These are phyloP conservation scores for Drosophila grimshawi DNA, from an alignment of 1,140 invertebrate genomes.

Conservation along the genomic window DNA sequence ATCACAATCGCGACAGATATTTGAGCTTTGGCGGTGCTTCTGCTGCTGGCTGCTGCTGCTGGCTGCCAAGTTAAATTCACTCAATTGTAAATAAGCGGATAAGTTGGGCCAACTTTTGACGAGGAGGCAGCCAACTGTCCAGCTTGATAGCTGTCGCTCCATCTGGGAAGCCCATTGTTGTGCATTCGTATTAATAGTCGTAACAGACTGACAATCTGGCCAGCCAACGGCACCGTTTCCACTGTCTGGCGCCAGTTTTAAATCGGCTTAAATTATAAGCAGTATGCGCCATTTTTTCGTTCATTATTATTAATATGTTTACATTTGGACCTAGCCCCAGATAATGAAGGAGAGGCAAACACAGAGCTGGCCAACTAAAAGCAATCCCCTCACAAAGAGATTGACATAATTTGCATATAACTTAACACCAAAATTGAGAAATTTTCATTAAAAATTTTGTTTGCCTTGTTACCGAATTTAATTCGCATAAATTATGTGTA, in stretches of 20 bases:
- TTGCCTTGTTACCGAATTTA: not conserved
- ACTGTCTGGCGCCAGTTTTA: constrained; percentile 50
- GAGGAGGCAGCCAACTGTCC: constrained; percentile 39
- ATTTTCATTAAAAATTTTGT: constrained; percentile 8
- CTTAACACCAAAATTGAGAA: constrained; percentile 16
- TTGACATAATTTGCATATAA: constrained; percentile 38
- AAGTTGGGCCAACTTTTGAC: constrained; percentile 38
- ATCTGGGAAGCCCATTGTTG: constrained; percentile 42
- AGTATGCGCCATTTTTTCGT: constrained; percentile 46
- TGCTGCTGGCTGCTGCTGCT: not conserved
- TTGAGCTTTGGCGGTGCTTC: constrained; percentile 5
- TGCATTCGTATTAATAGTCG: constrained; percentile 13
- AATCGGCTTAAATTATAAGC: constrained; percentile 57
- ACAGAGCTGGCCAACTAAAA: constrained; percentile 6
- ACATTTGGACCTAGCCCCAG: constrained; percentile 42
- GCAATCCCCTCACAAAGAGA: not conserved
- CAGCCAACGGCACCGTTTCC: constrained; percentile 19
- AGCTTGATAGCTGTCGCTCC: constrained; percentile 35
- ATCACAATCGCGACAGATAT: constrained; percentile 45
- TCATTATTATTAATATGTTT: constrained; percentile 72
- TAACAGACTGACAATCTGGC: constrained; percentile 19
- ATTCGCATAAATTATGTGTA: constrained; percentile 14
- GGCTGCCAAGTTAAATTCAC: constrained; percentile 38
- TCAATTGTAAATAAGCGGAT: constrained; percentile 51
- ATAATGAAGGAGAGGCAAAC: constrained; percentile 24